Conservation (phyloP, 2,113 vertebrate genomes). For the Elanoides forficatus region DNA sequence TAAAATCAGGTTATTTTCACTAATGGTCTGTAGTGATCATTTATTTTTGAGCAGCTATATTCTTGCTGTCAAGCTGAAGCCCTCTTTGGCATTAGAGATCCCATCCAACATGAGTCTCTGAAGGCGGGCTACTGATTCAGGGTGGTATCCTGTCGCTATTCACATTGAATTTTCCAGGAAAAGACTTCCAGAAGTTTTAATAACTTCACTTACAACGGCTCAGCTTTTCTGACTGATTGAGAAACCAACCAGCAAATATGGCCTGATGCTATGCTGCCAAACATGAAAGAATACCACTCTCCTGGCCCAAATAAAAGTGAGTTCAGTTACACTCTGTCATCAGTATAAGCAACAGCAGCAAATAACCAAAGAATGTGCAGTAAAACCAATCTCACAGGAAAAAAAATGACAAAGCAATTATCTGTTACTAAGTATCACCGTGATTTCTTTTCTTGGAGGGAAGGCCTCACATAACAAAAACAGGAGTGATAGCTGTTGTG, state of each 20-base stretch:
- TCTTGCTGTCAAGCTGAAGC: neutral
- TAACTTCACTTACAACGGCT: neutral
- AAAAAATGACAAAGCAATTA: neutral
- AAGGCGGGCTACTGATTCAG: neutral
- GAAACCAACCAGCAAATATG: neutral
- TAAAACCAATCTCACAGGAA: neutral
- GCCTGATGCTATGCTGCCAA: neutral
- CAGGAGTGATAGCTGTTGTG: fast-evolving
- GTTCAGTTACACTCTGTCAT: neutral
- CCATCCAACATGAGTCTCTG: neutral
- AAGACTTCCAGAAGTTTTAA: neutral
- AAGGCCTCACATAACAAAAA: neutral
- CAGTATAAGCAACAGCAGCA: neutral
- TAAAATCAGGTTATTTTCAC: slow-evolving; percentile 48
- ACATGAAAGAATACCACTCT: neutral
- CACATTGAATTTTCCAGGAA: neutral
- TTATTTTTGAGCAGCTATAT: slow-evolving; percentile 9
- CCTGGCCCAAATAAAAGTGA: neutral
- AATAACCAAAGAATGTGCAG: neutral
- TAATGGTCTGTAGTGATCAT: slow-evolving; percentile 39
- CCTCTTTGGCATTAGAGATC: neutral
- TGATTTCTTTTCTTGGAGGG: neutral
- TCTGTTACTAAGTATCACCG: neutral
- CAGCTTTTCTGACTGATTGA: neutral
- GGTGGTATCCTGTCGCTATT: neutral